Evolutionary conservation across 2,888 invertebrate genomes (phyloP), one percentile per base, ranked within the genome.

Genomic region (Drosophila maculinotata): DNA sequence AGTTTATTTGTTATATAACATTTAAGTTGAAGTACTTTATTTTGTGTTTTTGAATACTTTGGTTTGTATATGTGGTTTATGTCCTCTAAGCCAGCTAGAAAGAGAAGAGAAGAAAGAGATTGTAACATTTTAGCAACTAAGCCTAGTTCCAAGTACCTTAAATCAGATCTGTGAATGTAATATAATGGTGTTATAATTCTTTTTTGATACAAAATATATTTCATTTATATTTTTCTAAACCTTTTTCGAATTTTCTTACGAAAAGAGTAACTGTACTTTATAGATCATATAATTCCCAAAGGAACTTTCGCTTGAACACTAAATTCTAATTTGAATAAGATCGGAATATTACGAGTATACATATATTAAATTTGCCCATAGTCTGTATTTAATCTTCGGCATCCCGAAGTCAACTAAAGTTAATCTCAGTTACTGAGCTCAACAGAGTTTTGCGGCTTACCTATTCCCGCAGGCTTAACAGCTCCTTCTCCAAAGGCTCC

Each of bases 1-100:
- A 49, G 20, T 58, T 64, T 53, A 66, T 53, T 58, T 49, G 9
- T 59, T 59, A 48, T 65, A 38, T 53, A 64, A 31, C 14, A 36
- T 57, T 42, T 49, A 54, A 49, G 51, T 52, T 64, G 17, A 59
- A 64, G 47, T 72, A 52, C 52, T 69, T 69, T 59, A 59, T 44
- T 59, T 52, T 59, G 44, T 42, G 17, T 26, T 60, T 52, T 75
- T 47, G 54, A 73, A 73, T 73, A 73, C 73, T 73, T 73, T 73
- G 73, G 76, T 72, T 68, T 67, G 47, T 35, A 57, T 47, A 54
- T 36, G 17, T 28, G 30, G 14, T 31, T 30, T 25, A 47, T 52
- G 14, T n/a, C 17, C 4, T 10, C 9, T 12, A n/a, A 28, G 10
- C n/a, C 10, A 44, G 9, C 62, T 63, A 17, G 1, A 63, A 69